Evolutionary conservation across 2,113 vertebrate genomes (phyloP).

Genomic region (Leptosomus discolor): DNA sequence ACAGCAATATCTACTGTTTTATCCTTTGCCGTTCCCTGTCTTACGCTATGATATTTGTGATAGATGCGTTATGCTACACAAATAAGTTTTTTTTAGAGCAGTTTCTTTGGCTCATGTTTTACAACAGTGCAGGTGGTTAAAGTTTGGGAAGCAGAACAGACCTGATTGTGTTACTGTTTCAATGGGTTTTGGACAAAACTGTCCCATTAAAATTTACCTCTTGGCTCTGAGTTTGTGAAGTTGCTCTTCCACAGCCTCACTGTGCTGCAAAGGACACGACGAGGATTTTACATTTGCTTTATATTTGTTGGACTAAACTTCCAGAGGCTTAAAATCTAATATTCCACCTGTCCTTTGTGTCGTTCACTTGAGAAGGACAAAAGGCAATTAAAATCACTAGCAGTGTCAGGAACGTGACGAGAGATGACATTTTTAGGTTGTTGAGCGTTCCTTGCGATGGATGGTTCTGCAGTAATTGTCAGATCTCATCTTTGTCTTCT

Average conservation of each 20-base stretch:
- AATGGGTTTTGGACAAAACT: not conserved
- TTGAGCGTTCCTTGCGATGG: not conserved
- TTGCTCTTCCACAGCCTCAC: not conserved
- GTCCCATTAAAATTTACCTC: not conserved
- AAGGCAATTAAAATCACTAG: conserved; percentile 46
- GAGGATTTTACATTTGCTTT: not conserved
- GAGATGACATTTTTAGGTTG: conserved; percentile 9
- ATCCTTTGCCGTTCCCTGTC: not conserved
- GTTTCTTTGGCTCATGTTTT: not conserved
- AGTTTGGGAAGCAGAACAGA: not conserved
- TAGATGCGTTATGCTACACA: not conserved
- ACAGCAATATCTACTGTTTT: not conserved
- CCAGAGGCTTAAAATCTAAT: conserved; percentile 5
- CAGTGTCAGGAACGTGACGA: conserved; percentile 9
- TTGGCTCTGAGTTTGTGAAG: not conserved
- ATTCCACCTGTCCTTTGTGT: conserved; percentile 30
- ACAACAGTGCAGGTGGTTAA: not conserved
- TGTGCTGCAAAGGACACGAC: not conserved
- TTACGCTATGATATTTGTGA: not conserved
- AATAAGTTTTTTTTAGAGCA: not conserved
- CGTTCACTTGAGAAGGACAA: conserved; percentile 31
- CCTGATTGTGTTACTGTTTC: fast-evolving
- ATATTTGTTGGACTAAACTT: not conserved
- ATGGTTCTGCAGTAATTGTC: conserved; percentile 29
- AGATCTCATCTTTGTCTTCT: conserved; percentile 33